Conservation (phyloP, 2,888 invertebrate species). For the Volucella inflata region DNA sequence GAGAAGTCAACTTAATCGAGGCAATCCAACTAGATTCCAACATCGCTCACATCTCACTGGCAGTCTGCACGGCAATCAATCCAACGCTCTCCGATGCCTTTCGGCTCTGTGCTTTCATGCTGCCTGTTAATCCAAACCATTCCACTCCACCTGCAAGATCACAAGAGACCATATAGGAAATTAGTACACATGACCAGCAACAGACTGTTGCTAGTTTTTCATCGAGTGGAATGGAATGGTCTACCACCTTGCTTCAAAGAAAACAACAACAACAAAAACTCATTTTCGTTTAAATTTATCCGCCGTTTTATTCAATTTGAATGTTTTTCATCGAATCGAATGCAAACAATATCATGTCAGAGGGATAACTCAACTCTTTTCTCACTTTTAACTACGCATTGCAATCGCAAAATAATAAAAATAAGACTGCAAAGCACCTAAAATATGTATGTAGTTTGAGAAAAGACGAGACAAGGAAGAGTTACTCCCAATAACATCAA, state of each 20-base stretch:
- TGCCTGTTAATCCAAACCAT: conserved; percentile 42
- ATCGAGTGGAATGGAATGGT: conserved; percentile 68
- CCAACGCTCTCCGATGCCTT: neutral
- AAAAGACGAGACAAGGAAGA: neutral
- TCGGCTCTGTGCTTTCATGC: neutral
- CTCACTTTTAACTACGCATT: conserved; percentile 8
- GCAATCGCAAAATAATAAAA: conserved; percentile 12
- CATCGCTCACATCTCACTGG: conserved; percentile 30
- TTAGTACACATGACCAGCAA: conserved; percentile 9
- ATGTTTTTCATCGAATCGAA: conserved; percentile 62
- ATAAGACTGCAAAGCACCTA: conserved; percentile 49
- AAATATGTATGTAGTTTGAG: neutral
- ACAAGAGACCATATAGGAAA: conserved; percentile 40
- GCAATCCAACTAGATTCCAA: neutral
- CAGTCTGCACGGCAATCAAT: conserved; percentile 50
- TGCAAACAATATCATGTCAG: conserved; percentile 13
- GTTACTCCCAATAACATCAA: neutral
- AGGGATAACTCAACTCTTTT: neutral
- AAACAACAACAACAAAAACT: conserved; percentile 27
- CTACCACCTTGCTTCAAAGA: conserved; percentile 7
- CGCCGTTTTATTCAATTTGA: conserved; percentile 65
- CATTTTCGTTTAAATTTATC: conserved; percentile 20
- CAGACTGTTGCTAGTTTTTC: conserved; percentile 56
- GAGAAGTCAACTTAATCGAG: neutral
- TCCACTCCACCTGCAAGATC: conserved; percentile 55